A percentile compares a stretch with the other conserved stretches of the same genome.
phyloP scores from a whole-genome alignment of 2,888 invertebrate species.

The Troides aeacus region DNA sequence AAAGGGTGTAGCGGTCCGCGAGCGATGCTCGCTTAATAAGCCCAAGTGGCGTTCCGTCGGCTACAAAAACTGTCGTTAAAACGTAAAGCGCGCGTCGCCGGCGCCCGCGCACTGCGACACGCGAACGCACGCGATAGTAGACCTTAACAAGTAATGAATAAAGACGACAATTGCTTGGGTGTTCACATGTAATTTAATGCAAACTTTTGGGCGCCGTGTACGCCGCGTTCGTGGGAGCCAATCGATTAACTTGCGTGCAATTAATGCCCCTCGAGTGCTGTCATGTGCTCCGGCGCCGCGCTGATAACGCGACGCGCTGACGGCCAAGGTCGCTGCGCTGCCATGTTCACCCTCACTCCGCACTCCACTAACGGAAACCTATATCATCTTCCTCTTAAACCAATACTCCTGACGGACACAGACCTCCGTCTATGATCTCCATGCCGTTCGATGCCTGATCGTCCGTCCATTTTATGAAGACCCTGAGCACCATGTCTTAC shows the following conservation, averaged over 20 bases:
- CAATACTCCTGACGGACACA: too few species aligned
- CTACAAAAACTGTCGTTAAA: constrained; percentile 61
- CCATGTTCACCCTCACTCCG: neutral
- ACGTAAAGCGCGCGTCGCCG: constrained; percentile 34
- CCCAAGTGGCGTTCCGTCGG: constrained; percentile 68
- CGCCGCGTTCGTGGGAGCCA: constrained; percentile 59
- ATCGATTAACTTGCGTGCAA: constrained; percentile 57
- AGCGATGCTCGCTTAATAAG: constrained; percentile 65
- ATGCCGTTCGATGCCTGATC: too few species aligned
- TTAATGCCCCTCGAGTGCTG: constrained; percentile 57
- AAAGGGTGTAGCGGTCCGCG: constrained; percentile 48
- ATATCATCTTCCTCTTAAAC: too few species aligned
- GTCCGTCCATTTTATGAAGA: too few species aligned
- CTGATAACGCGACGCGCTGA: constrained; percentile 11
- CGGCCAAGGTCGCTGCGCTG: neutral
- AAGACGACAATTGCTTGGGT: constrained; percentile 19
- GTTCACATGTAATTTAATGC: constrained; percentile 1
- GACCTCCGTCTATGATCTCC: too few species aligned
- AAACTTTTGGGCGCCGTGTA: constrained; percentile 29
- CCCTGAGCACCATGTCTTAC: too few species aligned
- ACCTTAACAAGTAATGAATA: neutral
- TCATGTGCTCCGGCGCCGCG: constrained; percentile 48
- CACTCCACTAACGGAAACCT: neutral
- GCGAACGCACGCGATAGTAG: constrained; percentile 6
- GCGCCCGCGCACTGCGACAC: constrained; percentile 14